Evolutionary conservation across 2,113 vertebrate genomes (phyloP).

Genomic region (Chaetura pelagica): DNA sequence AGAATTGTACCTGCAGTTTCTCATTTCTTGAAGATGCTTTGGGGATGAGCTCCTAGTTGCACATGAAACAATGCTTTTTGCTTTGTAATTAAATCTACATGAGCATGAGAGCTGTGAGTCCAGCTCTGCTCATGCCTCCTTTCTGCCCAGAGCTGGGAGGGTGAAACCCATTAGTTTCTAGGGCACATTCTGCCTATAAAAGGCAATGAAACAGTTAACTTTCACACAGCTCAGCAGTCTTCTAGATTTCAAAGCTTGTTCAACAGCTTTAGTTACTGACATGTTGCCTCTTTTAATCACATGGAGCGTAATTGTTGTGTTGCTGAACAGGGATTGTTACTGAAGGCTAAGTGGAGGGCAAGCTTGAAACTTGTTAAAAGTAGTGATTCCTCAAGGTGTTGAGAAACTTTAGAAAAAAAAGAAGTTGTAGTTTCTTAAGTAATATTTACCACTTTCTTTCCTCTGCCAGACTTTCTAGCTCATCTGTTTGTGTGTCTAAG

Average conservation of each 20-base stretch:
- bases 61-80: background rate
- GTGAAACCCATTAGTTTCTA: background rate
- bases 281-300: background rate
- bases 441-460: background rate
- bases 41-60: background rate
- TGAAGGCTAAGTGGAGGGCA: background rate
- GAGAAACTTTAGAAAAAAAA: background rate
- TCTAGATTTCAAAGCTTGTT: background rate
- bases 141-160: background rate
- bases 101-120: background rate
- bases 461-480: background rate
- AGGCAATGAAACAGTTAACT: slow-evolving; percentile 2
- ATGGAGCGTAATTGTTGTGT: background rate
- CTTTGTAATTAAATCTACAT: background rate
- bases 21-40: background rate
- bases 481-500: background rate
- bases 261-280: background rate
- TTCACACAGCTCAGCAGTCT: slow-evolving; percentile 4
- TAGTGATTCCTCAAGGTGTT: background rate
- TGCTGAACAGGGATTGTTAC: background rate
- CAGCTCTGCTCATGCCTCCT: background rate
- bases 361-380: background rate
- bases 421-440: background rate
- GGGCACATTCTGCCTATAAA: background rate
- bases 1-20: background rate